phyloP scores from a whole-genome alignment of 2,888 invertebrate genomes.

The Cantharis rufa region DNA sequence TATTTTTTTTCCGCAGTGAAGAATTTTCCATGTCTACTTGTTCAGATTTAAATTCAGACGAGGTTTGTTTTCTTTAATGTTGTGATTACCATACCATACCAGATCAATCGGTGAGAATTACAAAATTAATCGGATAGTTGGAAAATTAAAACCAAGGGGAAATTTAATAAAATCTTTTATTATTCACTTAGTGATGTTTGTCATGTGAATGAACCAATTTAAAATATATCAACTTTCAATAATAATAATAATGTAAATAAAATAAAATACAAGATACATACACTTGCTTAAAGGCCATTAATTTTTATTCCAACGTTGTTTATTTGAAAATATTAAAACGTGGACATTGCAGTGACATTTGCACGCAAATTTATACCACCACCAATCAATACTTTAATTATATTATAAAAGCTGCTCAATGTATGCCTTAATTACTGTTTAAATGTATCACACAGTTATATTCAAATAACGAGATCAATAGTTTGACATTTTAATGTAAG shows the following conservation, averaged over 20 bases:
- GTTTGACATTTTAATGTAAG: not conserved
- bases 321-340: not conserved
- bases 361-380: slow-evolving; percentile 26
- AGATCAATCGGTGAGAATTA: too few species aligned
- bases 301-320: slow-evolving; percentile 3
- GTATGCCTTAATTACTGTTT: slow-evolving; percentile 19
- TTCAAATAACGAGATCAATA: slow-evolving; percentile 5
- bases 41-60: too few species aligned
- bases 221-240: slow-evolving; percentile 49
- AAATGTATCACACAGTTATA: slow-evolving; percentile 14
- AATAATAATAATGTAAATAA: slow-evolving; percentile 47
- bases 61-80: too few species aligned
- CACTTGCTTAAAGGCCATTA: slow-evolving; percentile 50
- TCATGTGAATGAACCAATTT: slow-evolving; percentile 38
- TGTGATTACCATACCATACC: too few species aligned
- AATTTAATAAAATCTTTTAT: slow-evolving; percentile 38
- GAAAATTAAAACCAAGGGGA: too few species aligned
- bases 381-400: slow-evolving; percentile 26
- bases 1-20: too few species aligned
- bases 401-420: slow-evolving; percentile 30
- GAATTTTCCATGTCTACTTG: too few species aligned
- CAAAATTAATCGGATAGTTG: too few species aligned
- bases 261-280: slow-evolving; percentile 53
- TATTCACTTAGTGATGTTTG: slow-evolving; percentile 41
- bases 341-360: not conserved